phyloP scores from a whole-genome alignment of 2,888 invertebrate species.

The Limnephilus lunatus region DNA sequence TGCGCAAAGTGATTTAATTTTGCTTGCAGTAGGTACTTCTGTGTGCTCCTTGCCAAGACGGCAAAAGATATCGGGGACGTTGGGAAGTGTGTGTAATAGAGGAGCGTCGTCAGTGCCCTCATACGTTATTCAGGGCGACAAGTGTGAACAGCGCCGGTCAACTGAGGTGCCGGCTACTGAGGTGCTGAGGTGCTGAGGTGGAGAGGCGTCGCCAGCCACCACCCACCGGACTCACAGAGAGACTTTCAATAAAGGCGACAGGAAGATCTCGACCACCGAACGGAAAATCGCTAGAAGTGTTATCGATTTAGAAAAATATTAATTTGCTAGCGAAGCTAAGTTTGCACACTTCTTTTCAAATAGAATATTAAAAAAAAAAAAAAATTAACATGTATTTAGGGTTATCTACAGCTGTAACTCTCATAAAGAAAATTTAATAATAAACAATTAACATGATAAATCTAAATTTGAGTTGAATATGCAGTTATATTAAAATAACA shows the following conservation, averaged over 20 bases:
- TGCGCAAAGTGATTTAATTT: neutral
- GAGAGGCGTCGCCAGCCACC: slow-evolving; percentile 44
- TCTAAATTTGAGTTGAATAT: too few relatives aligned
- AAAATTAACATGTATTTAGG: too few relatives aligned
- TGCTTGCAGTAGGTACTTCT: neutral
- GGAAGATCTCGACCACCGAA: neutral
- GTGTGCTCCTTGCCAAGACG: neutral
- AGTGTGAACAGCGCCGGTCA: slow-evolving; percentile 61
- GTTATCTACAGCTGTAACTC: too few relatives aligned
- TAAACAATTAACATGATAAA: too few relatives aligned
- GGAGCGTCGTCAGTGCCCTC: slow-evolving; percentile 44
- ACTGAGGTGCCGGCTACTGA: slow-evolving; percentile 19
- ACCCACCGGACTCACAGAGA: slow-evolving; percentile 20
- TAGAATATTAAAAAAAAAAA: too few relatives aligned
- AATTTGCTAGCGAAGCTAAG: too few relatives aligned
- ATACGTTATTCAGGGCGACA: slow-evolving; percentile 64
- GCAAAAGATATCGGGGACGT: neutral
- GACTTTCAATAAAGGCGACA: slow-evolving; percentile 50
- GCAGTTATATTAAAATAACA: too few relatives aligned
- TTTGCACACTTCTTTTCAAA: too few relatives aligned
- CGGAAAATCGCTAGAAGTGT: neutral
- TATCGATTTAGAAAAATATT: neutral
- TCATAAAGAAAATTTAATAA: too few relatives aligned
- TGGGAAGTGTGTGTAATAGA: neutral
- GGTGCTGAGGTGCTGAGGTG: neutral